phyloP scores from a whole-genome alignment of 1,140 invertebrate species.

The Micrasema longulum region DNA sequence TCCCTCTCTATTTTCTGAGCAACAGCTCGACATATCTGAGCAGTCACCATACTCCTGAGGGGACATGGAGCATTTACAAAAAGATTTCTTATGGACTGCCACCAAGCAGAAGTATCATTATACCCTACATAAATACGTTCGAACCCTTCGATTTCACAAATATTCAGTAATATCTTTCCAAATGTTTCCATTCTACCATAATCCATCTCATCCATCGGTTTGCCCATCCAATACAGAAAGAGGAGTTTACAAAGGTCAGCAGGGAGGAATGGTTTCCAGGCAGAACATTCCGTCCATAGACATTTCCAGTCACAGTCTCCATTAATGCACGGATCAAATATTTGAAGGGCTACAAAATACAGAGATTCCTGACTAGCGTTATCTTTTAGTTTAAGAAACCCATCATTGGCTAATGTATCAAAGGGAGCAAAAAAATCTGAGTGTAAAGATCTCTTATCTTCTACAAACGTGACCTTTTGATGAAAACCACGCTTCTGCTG shows the following conservation, averaged over 20 bases:
- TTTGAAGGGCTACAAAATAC: slow-evolving; percentile 68
- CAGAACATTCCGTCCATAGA: slow-evolving; percentile 67
- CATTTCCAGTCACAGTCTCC: slow-evolving; percentile 62
- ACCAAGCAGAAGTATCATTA: slow-evolving; percentile 79
- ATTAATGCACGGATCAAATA: slow-evolving; percentile 73
- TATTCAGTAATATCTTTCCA: slow-evolving; percentile 61
- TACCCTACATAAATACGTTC: slow-evolving; percentile 68
- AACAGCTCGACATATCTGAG: slow-evolving; percentile 82
- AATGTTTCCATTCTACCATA: slow-evolving; percentile 68
- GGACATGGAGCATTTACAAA: slow-evolving; percentile 78
- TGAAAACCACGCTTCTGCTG: slow-evolving; percentile 50
- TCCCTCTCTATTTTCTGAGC: slow-evolving; percentile 63
- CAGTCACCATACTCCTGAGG: slow-evolving; percentile 78
- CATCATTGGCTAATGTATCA: slow-evolving; percentile 63
- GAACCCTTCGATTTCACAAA: slow-evolving; percentile 61
- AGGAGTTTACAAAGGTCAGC: slow-evolving; percentile 73
- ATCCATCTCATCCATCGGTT: slow-evolving; percentile 64
- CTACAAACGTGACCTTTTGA: slow-evolving; percentile 58
- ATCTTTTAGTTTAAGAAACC: slow-evolving; percentile 60
- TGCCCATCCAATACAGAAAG: slow-evolving; percentile 76
- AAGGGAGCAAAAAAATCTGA: slow-evolving; percentile 70
- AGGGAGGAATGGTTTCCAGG: slow-evolving; percentile 69
- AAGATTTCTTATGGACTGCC: slow-evolving; percentile 77
- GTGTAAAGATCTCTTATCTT: slow-evolving; percentile 52
- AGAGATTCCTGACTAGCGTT: slow-evolving; percentile 61